A percentile compares a stretch with the other conserved stretches of the same genome.
These are phyloP conservation scores for Sesia bembeciformis DNA, from an alignment of 2,888 invertebrate genomes.

Conservation along the genomic window DNA sequence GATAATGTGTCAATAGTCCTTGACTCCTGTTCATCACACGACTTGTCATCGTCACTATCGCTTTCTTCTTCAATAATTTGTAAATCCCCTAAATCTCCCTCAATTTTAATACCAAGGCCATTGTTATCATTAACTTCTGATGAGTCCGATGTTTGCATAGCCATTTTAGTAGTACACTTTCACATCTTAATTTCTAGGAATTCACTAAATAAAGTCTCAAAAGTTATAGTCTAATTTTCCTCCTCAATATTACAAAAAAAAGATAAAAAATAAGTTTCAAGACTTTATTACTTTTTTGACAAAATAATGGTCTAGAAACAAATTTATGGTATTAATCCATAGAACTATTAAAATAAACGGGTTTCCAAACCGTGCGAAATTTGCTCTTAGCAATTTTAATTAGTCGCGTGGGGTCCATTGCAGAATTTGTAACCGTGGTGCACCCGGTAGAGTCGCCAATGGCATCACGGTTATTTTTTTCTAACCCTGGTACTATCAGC, in stretches of 20 bases:
- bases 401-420: too few relatives aligned
- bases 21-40: constrained; percentile 10
- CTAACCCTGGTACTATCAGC: too few relatives aligned
- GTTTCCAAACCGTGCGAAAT: too few relatives aligned
- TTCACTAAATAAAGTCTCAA: neutral
- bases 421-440: too few relatives aligned
- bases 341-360: too few relatives aligned
- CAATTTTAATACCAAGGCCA: constrained; percentile 33
- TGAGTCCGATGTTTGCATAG: constrained; percentile 18
- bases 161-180: constrained; percentile 23
- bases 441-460: too few relatives aligned
- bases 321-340: too few relatives aligned
- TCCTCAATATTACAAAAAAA: neutral
- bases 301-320: too few relatives aligned
- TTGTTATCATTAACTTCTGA: constrained; percentile 9
- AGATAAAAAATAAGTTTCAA: too few relatives aligned
- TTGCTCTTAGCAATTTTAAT: too few relatives aligned
- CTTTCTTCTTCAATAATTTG: constrained; percentile 40
- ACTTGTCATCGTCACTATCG: constrained; percentile 29
- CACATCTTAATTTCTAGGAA: constrained; percentile 1
- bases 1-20: constrained; percentile 10
- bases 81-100: constrained; percentile 45
- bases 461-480: too few relatives aligned
- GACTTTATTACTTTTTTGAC: too few relatives aligned
- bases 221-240: constrained; percentile 10